These are phyloP conservation scores for Tinea pellionella DNA, from an alignment of 2,888 invertebrate genomes.

Conservation along the genomic window DNA sequence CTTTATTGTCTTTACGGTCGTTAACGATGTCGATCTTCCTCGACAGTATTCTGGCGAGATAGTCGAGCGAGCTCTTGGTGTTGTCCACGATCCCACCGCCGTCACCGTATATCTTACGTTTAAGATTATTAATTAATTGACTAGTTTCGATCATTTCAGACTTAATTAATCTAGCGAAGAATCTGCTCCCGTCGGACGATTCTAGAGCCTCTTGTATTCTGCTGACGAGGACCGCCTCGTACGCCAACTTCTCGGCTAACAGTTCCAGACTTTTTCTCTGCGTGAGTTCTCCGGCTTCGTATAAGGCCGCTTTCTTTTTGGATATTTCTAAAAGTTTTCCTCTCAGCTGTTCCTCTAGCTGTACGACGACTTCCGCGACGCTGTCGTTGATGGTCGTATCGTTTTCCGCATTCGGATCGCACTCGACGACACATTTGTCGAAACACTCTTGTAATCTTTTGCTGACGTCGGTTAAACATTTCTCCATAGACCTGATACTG, in stretches of 20 bases:
- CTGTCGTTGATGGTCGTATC: constrained; percentile 52
- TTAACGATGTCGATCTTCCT: constrained; percentile 71
- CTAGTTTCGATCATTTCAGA: constrained; percentile 82
- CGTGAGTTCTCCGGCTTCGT: constrained; percentile 76
- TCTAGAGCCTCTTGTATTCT: constrained; percentile 76
- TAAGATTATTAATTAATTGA: constrained; percentile 78
- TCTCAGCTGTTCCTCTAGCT: constrained; percentile 75
- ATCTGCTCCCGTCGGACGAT: constrained; percentile 65
- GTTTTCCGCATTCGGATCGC: constrained; percentile 34
- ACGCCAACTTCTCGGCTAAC: constrained; percentile 83
- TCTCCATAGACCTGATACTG: constrained; percentile 72
- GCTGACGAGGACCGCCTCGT: constrained; percentile 79
- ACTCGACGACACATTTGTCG: constrained; percentile 69
- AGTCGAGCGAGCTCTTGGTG: constrained; percentile 69
- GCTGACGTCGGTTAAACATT: constrained; percentile 72
- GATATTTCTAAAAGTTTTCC: constrained; percentile 77
- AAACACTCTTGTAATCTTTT: constrained; percentile 71
- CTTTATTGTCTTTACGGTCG: constrained; percentile 31
- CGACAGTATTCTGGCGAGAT: constrained; percentile 80
- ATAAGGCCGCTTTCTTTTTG: constrained; percentile 73
- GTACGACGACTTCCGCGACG: constrained; percentile 70
- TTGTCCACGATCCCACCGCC: constrained; percentile 45
- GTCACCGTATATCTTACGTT: constrained; percentile 73
- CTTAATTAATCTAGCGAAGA: constrained; percentile 72
- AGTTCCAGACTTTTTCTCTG: constrained; percentile 76